Percentiles rank a stretch among this genome's conserved stretches.
Evolutionary conservation across 2,888 invertebrate genomes (phyloP).

Genomic region (Carabus problematicus): DNA sequence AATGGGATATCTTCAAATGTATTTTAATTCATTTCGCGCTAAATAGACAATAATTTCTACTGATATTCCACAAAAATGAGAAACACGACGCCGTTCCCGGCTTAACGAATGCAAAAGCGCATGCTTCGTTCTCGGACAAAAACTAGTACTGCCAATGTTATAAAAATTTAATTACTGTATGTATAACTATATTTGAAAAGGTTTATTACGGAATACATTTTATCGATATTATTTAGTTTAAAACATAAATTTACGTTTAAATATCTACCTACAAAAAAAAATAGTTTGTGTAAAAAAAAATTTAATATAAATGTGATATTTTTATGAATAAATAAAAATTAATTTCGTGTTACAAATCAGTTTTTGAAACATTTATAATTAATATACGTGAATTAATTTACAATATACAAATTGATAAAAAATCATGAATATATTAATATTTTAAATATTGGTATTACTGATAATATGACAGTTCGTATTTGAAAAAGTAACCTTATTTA

Average conservation of each 20-base stretch:
- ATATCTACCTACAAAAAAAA: too few species aligned
- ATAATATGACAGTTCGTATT: neutral
- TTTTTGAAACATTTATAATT: too few species aligned
- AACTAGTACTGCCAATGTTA: neutral
- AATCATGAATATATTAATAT: neutral
- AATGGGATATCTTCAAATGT: slow-evolving; percentile 11
- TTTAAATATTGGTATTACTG: slow-evolving; percentile 3
- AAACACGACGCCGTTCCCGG: slow-evolving; percentile 39
- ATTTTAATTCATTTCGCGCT: slow-evolving; percentile 35
- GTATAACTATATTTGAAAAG: too few species aligned
- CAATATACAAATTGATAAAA: neutral
- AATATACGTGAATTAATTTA: neutral
- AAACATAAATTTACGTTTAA: too few species aligned
- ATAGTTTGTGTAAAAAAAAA: too few species aligned
- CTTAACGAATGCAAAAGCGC: slow-evolving; percentile 35
- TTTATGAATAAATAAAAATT: too few species aligned
- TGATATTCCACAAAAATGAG: slow-evolving; percentile 32
- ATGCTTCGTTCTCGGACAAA: slow-evolving; percentile 13
- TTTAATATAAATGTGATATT: too few species aligned
- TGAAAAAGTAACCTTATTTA: slow-evolving; percentile 5
- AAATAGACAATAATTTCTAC: slow-evolving; percentile 19
- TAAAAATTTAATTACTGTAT: too few species aligned
- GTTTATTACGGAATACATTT: too few species aligned
- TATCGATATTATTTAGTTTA: too few species aligned
- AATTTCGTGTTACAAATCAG: too few species aligned